phyloP scores from a whole-genome alignment of 1,140 invertebrate genomes.

The Drosophila burlai region DNA sequence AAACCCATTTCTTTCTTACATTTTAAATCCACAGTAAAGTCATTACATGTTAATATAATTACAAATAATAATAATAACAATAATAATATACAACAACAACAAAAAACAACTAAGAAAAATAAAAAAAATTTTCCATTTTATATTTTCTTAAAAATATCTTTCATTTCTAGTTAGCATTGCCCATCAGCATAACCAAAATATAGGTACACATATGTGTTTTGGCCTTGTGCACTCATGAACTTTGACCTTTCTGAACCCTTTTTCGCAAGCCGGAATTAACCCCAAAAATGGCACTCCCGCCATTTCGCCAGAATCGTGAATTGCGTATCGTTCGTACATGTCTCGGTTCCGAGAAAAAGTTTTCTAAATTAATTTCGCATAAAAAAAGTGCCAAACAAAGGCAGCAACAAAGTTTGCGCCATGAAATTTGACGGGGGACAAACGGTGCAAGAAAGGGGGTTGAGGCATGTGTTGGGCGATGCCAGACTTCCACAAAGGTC shows the following conservation, averaged over 20 bases:
- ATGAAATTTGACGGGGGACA: constrained; percentile 56
- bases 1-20: too few species aligned
- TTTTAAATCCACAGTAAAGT: too few species aligned
- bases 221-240: constrained; percentile 10
- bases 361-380: constrained; percentile 80
- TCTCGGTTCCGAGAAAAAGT: constrained; percentile 56
- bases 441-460: neutral
- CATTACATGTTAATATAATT: too few species aligned
- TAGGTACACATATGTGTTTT: neutral
- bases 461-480: constrained; percentile 13
- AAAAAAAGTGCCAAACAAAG: constrained; percentile 59
- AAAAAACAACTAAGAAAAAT: too few species aligned
- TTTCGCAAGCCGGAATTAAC: constrained; percentile 12
- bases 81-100: too few species aligned
- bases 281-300: constrained; percentile 23
- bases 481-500: constrained; percentile 62
- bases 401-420: constrained; percentile 32
- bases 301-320: constrained; percentile 16
- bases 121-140: too few species aligned
- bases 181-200: too few species aligned
- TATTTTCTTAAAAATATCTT: neutral
- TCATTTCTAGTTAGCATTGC: neutral
- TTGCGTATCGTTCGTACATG: constrained; percentile 32
- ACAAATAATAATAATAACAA: too few species aligned
- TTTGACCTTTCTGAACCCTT: constrained; percentile 32